A percentile compares a stretch with the other conserved stretches of the same genome.
phyloP scores from a whole-genome alignment of 2,888 invertebrate genomes.

The Amiota mariae region DNA sequence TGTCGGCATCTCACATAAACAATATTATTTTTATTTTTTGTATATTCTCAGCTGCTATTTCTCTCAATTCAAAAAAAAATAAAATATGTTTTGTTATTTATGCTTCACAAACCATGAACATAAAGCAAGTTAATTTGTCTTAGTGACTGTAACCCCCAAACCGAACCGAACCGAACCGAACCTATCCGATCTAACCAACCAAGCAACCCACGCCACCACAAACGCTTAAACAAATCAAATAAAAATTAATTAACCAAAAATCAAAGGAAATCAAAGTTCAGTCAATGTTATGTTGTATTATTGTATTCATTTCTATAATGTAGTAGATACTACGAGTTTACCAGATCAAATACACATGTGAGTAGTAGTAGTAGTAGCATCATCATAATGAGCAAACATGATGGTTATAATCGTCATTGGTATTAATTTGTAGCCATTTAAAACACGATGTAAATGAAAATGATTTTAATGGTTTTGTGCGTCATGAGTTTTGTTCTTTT shows the following conservation, averaged over 20 bases:
- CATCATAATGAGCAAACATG: slow-evolving; percentile 2
- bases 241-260: slow-evolving; percentile 64
- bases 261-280: slow-evolving; percentile 68
- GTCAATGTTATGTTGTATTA: background rate
- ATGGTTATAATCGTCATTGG: slow-evolving; percentile 35
- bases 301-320: background rate
- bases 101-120: background rate
- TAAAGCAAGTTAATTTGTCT: slow-evolving; percentile 17
- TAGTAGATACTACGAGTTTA: too few species aligned
- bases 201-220: background rate
- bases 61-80: background rate
- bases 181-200: background rate
- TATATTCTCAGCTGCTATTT: background rate
- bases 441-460: slow-evolving; percentile 45
- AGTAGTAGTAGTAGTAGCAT: background rate
- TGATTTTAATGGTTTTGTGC: too few species aligned
- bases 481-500: background rate
- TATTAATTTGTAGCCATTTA: slow-evolving; percentile 67
- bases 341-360: too few species aligned
- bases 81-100: background rate
- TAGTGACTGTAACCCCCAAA: background rate
- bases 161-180: too few species aligned
- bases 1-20: slow-evolving; percentile 3
- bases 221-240: slow-evolving; percentile 8
- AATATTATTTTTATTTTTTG: background rate